These are phyloP conservation scores for Malacoctenus gilli DNA, from an alignment of 2,797 vertebrate species.

Conservation along the genomic window DNA sequence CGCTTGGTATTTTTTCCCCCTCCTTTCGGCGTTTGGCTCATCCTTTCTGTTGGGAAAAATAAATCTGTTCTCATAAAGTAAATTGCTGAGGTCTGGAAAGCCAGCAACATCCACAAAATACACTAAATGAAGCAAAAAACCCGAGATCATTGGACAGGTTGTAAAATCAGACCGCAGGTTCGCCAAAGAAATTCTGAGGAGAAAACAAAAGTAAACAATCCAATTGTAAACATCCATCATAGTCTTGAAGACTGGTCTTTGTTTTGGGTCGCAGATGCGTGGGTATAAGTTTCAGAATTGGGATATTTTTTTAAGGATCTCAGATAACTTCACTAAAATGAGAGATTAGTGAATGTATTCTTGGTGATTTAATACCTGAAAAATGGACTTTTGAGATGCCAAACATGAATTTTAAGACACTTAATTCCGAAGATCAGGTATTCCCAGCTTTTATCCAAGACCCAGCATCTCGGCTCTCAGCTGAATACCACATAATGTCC, in stretches of 20 bases:
- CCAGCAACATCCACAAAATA: background rate
- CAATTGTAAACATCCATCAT: slow-evolving; percentile 1
- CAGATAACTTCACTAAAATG: too few relatives aligned
- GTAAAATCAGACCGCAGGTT: background rate
- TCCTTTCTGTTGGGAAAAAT: background rate
- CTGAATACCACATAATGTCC: slow-evolving; percentile 38
- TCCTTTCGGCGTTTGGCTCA: background rate
- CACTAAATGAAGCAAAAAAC: background rate
- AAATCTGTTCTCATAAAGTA: background rate
- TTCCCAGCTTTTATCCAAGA: slow-evolving; percentile 4
- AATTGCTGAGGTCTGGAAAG: background rate
- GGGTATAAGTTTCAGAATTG: background rate
- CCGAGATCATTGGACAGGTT: background rate
- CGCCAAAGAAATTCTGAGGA: background rate
- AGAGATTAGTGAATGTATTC: background rate
- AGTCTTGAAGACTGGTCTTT: background rate
- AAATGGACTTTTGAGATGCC: background rate
- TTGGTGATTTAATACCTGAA: background rate
- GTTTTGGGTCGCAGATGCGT: background rate
- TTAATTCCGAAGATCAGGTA: too few relatives aligned
- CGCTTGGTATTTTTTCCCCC: background rate
- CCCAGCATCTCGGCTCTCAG: slow-evolving; percentile 21
- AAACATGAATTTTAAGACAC: slow-evolving; percentile 10
- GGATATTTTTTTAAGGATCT: background rate
- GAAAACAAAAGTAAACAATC: background rate